Base-by-base conservation (phyloP, 2,797 vertebrate genomes). In the Lepidocolaptes lacrymiger region DNA sequence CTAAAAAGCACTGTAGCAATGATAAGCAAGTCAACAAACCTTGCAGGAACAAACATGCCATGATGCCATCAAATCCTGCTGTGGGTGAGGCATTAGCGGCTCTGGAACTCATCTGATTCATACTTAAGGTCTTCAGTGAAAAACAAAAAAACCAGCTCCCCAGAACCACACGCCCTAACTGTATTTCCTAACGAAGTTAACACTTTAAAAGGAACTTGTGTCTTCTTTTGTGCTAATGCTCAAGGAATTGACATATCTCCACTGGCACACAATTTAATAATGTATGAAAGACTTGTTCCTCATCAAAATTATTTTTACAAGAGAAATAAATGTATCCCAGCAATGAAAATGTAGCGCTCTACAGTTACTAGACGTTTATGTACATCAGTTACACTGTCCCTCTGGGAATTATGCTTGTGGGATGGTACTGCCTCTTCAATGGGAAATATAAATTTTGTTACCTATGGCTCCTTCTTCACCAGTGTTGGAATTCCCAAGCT, bases 81-180 rank as follows among this genome's bases (percentile, higher is more conserved):
- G 82, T 54, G 49, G 49, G 76, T 15, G 2, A 89, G 30, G 72
- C 54, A 84, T 58, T 91, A 92, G 41, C 48, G 80, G 85, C 54
- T 83, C 75, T 82, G 43, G 61, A 88, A 91, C 63, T 66, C 48
- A 66, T 83, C 44, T 68, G 79, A 92, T 94, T 91, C 78, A 88
- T 74, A 51, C 58, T 54, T 64, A 32, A 18, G 84, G 21, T 22
- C 51, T 84, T 78, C 79, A 75, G 58, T 78, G 51, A 52, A 93
- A 78, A 87, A 36, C 41, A 52, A 52, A 62, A 94, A 81, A 79
- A 27, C 0, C 34, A 80, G 48, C 26, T 12, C 6, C 21, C 36
- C 24, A 48, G 23, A 69, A 89, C 48, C 34, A 76, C 2, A 2
- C 20, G 48, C 34, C 28, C 44, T 52, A 51, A 20, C 24, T 87